Base-by-base conservation (phyloP, 2,888 invertebrate genomes). In the Hetaerina titia region DNA sequence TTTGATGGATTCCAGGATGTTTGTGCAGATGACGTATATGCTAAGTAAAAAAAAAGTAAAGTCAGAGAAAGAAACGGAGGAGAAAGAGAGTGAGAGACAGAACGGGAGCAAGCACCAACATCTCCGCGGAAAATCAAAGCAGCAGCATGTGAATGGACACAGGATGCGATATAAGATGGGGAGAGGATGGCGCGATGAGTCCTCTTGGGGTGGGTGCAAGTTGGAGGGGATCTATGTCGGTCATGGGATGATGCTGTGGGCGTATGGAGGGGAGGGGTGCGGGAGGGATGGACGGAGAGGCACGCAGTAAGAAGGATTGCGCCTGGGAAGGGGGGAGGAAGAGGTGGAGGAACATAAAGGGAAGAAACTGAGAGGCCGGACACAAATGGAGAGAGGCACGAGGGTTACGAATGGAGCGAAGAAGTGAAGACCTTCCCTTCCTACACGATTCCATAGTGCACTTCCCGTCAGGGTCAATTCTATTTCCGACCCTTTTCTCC, bases 381-480 rank as follows among this genome's bases (percentile, higher is more conserved):
- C 81, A 81, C 81, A 81, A 31, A 31, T 81, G 81, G 81, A 81
- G 15, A 81, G 31, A 81, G 25, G n/a, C 22, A 31, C n/a, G 81
- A n/a, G 25, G 15, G 11, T 22, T n/a, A 22, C 22, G 69, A n/a
- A 6, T 5, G 69, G 69, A 22, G 69, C 69, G 17, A 9, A 22
- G 69, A 69, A 69, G 69, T n/a, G 69, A 69, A 69, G 19, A 69
- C n/a, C 69, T 1, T 45, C 69, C 69, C 22, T 31, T 25, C 81
- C 81, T 13, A 13, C 11, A 81, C 31, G 81, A 81, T 25, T 81
- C 81, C 81, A 81, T 31, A 81, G 81, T 81, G 25, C 81, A 81
- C 81, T 81, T 81, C 81, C 81, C 81, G 81, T 81, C 81, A 81
- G 81, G 81, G 81, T 81, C 81, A 81, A 81, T 81, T 81, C 81